Percentiles rank a stretch among this genome's conserved stretches.
Conservation (phyloP, 23 tunicate species). For the Oikopleura albicans region DNA sequence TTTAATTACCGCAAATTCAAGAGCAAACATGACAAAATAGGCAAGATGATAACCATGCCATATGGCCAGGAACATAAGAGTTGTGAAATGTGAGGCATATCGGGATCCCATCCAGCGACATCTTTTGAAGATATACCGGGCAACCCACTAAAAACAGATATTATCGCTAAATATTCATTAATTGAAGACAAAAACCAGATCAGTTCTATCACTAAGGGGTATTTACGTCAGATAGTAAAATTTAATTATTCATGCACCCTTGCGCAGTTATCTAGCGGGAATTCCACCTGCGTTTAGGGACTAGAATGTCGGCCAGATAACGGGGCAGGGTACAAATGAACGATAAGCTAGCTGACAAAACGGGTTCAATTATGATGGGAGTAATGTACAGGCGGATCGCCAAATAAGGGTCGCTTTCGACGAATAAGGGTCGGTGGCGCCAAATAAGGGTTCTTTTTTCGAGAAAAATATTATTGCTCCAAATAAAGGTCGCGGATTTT, state of each 20-base stretch:
- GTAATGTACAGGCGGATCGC: too few relatives aligned
- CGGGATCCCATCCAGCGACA: conserved; percentile 41
- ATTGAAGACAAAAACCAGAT: background rate
- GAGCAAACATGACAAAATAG: conserved; percentile 49
- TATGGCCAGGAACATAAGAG: conserved; percentile 46
- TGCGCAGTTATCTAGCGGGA: too few relatives aligned
- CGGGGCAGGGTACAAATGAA: too few relatives aligned
- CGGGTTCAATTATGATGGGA: too few relatives aligned
- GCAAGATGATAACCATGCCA: conserved; percentile 91
- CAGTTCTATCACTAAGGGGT: background rate
- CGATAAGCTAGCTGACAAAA: too few relatives aligned
- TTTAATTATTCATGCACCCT: background rate
- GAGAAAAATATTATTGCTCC: too few relatives aligned
- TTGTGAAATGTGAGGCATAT: conserved; percentile 33
- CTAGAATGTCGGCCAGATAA: too few relatives aligned
- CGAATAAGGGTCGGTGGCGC: too few relatives aligned
- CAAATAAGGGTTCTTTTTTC: too few relatives aligned
- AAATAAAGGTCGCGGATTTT: too few relatives aligned
- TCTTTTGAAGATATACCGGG: conserved; percentile 74
- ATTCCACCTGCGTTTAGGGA: too few relatives aligned
- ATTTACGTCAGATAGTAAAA: background rate
- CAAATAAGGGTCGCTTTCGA: too few relatives aligned
- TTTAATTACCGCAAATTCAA: conserved; percentile 36
- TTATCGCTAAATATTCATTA: background rate
- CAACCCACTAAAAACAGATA: background rate